Base-by-base conservation (phyloP, 53 echinoderm and acorn worm species). In the Actinopyga echinites region DNA sequence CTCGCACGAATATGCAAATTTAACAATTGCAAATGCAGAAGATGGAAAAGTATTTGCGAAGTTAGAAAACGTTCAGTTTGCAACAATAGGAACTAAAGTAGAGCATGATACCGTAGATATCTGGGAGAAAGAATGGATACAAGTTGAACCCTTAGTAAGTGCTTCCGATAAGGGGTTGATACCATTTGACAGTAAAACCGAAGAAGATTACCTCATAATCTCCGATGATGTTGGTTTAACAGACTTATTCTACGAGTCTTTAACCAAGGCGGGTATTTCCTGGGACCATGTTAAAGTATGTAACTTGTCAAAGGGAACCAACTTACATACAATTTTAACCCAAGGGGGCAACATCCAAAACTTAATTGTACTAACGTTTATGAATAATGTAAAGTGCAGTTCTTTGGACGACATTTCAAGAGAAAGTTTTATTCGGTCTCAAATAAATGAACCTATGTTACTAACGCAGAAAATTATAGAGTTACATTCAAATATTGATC, bases 31-130 rank as follows among this genome's bases (percentile, higher is more conserved):
- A 34, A 36, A 65, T 65, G 20, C 30, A 2, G 65, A 65, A 65
- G 20, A 32, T 24, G 65, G 65, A 20, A 65, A 65, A 65, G 31
- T 65, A 24, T 65, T 65, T 65, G 44, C 52, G 28, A 67, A 69
- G 8, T 21, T 82, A 28, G 58, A 66, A 30, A 43, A 85, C 15
- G 12, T 82, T 33, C 80, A 86, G 23, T 75, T 75, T 57, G 37
- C 75, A n/a, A 31, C 83, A 60, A 69, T 30, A 29, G 33, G 30
- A 21, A 29, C 71, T 22, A 69, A 35, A 30, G 6, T 35, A 5
- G 8, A 66, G 1, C 28, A 42, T 7, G 26, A 62, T 62, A 17
- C 11, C 21, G 28, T 62, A 24, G 11, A 30, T 0, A 62, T 62
- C 22, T 62, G 62, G 62, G 10, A 23, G 5, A 23, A 62, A 3